Evolutionary conservation across 2,113 vertebrate species (phyloP), one percentile per base, ranked within the genome.

Genomic region (Cardinalis cardinalis): DNA sequence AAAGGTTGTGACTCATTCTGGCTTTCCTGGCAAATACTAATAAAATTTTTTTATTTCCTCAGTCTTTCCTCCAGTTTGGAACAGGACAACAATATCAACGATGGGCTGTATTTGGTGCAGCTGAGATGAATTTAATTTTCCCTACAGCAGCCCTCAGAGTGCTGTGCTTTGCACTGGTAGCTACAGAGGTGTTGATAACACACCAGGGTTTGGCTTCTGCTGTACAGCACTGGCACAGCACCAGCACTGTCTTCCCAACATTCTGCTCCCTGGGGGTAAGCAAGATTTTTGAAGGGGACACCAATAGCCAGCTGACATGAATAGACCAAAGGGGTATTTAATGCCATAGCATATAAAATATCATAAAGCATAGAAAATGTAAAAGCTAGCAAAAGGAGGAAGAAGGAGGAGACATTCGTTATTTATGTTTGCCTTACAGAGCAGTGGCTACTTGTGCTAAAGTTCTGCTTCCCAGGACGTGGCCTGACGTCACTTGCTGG

Each of bases 211-310:
- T 25, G 19, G 16, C 24, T 66, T 6, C 29, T 66, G 76, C n/a
- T 59, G 60, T 28, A 28, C n/a, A 52, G 23, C 25, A 16, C n/a
- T 29, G 52, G 44, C 59, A 73, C 32, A 38, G n/a, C 24, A 52
- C 8, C 52, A 80, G 38, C 1, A 0, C 41, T 0, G 0, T 28
- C 32, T 36, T 46, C 36, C 26, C 51, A 38, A 7, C 2, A 17
- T 58, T 36, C 51, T 23, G 36, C 2, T 4, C 19, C 7, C 4
- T 44, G 6, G 23, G 23, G 10, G 7, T n/a, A 24, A 65, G n/a
- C 31, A 46, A 52, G 46, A 21, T n/a, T 20, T 51, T 59, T 19
- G 38, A 18, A 66, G 11, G 17, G 24, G 23, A 66, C 19, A 38
- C 23, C 59, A 25, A n/a, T 6, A 66, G n/a, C 18, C 60, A 59